Conservation (phyloP, 1,140 invertebrate genomes). For the Lamellibrachia luymesi region DNA sequence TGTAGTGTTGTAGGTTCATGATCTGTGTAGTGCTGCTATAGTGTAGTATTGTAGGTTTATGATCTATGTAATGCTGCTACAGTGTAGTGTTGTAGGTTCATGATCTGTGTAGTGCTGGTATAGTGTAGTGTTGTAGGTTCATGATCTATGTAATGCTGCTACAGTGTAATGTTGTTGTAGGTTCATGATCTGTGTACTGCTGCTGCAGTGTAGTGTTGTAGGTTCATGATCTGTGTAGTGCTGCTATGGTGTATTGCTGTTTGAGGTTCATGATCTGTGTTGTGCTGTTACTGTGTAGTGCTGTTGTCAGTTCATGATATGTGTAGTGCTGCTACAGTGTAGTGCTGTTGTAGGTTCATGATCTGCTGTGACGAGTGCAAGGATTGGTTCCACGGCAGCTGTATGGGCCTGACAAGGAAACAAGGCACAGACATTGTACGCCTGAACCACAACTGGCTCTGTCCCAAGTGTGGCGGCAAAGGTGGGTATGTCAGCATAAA, state of each 20-base stretch:
- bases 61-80: too few species aligned
- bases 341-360: constrained; percentile 71
- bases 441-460: constrained; percentile 85
- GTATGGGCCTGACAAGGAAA: constrained; percentile 89
- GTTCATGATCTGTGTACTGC: neutral
- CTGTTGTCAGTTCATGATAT: neutral
- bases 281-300: neutral
- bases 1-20: too few species aligned
- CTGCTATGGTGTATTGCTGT: neutral
- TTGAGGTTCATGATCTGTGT: too few species aligned
- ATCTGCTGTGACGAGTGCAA: constrained; percentile 95
- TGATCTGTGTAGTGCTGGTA: too few species aligned
- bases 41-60: too few species aligned
- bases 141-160: too few species aligned
- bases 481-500: constrained; percentile 25
- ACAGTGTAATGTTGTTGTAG: too few species aligned
- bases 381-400: constrained; percentile 96
- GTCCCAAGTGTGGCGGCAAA: constrained; percentile 70
- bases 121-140: too few species aligned
- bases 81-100: too few species aligned
- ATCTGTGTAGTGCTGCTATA: too few species aligned
- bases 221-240: too few species aligned
- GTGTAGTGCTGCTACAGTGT: neutral
- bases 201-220: neutral
- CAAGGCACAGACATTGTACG: constrained; percentile 82